These are phyloP conservation scores for Aethes cnicana DNA, from an alignment of 2,888 invertebrate genomes.

Conservation along the genomic window DNA sequence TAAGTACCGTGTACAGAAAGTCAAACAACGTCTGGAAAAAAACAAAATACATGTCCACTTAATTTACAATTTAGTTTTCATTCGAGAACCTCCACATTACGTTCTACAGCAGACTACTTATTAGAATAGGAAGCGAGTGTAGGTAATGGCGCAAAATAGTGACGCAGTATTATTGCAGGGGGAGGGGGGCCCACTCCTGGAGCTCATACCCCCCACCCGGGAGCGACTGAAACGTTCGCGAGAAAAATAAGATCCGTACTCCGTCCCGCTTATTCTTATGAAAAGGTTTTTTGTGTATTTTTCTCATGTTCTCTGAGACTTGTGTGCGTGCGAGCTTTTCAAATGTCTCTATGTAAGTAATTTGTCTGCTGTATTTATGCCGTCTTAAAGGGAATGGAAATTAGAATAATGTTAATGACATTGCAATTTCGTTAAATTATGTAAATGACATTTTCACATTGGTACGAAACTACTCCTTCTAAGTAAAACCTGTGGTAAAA, in stretches of 20 bases:
- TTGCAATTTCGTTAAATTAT: too few relatives aligned
- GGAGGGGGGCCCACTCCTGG: slow-evolving; percentile 58
- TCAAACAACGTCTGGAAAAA: too few relatives aligned
- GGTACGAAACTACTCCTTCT: too few relatives aligned
- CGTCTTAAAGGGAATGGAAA: not conserved
- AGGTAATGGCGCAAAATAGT: slow-evolving; percentile 84
- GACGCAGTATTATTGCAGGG: slow-evolving; percentile 83
- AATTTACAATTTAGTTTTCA: not conserved
- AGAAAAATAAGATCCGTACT: slow-evolving; percentile 82
- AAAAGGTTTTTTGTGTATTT: slow-evolving; percentile 77
- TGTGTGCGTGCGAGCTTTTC: slow-evolving; percentile 64
- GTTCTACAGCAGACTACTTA: slow-evolving; percentile 72
- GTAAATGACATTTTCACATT: too few relatives aligned
- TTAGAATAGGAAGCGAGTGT: slow-evolving; percentile 82
- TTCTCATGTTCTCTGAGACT: slow-evolving; percentile 62
- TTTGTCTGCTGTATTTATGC: not conserved
- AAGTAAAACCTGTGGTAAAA: too few relatives aligned
- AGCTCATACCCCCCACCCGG: slow-evolving; percentile 50
- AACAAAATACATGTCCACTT: too few relatives aligned
- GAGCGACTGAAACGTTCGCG: slow-evolving; percentile 82
- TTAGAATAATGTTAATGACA: not conserved
- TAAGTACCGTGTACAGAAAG: too few relatives aligned
- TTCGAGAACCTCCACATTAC: slow-evolving; percentile 43
- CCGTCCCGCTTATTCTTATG: slow-evolving; percentile 81
- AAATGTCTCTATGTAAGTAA: slow-evolving; percentile 40